A percentile compares a stretch with the other conserved stretches of the same genome.
These are phyloP conservation scores for Hippocampus abdominalis DNA, from an alignment of 2,113 vertebrate genomes.

Conservation along the genomic window DNA sequence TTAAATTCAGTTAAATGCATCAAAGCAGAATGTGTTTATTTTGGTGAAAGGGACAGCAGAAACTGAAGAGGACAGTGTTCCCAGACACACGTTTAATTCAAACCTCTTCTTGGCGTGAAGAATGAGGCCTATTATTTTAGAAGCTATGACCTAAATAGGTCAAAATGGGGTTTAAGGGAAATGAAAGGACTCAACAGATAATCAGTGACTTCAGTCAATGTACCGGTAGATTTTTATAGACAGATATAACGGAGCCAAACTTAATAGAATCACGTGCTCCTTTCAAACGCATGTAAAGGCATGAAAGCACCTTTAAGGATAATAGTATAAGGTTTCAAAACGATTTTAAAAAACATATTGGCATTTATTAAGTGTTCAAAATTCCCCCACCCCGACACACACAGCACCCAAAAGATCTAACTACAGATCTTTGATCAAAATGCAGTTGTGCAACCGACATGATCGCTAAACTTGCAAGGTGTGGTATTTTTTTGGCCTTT, in stretches of 20 bases:
- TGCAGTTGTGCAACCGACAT: slow-evolving; percentile 44
- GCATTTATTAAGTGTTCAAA: too few species aligned
- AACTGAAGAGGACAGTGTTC: slow-evolving; percentile 55
- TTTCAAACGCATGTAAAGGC: neutral
- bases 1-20: slow-evolving; percentile 72
- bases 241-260: too few species aligned
- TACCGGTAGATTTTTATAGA: neutral
- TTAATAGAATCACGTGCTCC: neutral
- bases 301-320: too few species aligned
- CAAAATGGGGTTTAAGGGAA: slow-evolving; percentile 7
- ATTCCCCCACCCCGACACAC: neutral
- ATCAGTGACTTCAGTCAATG: neutral
- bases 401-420: slow-evolving; percentile 36
- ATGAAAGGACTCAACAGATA: neutral
- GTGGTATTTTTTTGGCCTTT: slow-evolving; percentile 81
- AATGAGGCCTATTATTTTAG: slow-evolving; percentile 7
- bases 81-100: slow-evolving; percentile 22
- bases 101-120: slow-evolving; percentile 29
- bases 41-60: slow-evolving; percentile 51
- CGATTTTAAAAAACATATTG: too few species aligned
- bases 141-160: slow-evolving; percentile 16
- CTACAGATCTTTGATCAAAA: slow-evolving; percentile 34
- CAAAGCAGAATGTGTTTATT: slow-evolving; percentile 70
- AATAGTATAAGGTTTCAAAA: too few species aligned
- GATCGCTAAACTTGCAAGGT: slow-evolving; percentile 76